Percentiles rank a stretch among this genome's conserved stretches.
Conservation (phyloP, 1,140 invertebrate genomes). For the Campodea augens region DNA sequence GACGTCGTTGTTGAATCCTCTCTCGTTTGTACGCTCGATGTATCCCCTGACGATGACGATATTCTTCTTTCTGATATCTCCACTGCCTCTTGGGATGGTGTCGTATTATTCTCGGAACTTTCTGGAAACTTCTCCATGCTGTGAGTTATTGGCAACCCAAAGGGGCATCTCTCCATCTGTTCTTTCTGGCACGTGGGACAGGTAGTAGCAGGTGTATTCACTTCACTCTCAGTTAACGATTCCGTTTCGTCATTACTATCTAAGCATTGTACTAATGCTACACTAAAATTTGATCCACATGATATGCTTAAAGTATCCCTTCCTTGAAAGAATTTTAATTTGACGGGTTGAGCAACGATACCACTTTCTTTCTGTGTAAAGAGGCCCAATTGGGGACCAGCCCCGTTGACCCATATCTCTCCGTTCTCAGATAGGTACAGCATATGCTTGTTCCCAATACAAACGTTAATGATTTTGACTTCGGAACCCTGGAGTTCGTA, state of each 20-base stretch:
- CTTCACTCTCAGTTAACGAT: constrained; percentile 35
- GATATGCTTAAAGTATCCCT: constrained; percentile 38
- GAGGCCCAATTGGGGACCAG: constrained; percentile 46
- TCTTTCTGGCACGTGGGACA: constrained; percentile 30
- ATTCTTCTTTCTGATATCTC: not conserved
- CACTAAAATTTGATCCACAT: constrained; percentile 42
- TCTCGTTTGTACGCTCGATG: not conserved
- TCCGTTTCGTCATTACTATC: constrained; percentile 34
- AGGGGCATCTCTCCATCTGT: constrained; percentile 29
- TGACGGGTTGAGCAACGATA: constrained; percentile 29
- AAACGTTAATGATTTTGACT: constrained; percentile 37
- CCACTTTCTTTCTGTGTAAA: constrained; percentile 19
- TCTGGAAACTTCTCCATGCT: not conserved
- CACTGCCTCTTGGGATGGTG: not conserved
- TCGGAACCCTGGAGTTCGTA: not conserved
- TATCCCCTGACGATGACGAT: not conserved
- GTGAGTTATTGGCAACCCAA: constrained; percentile 17
- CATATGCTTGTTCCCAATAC: constrained; percentile 34
- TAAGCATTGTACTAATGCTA: constrained; percentile 39
- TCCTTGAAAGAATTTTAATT: constrained; percentile 44
- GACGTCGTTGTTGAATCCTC: not conserved
- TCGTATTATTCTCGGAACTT: not conserved
- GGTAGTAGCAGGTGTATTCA: constrained; percentile 38
- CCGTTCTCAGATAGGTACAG: constrained; percentile 44
- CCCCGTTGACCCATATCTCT: constrained; percentile 51